These are phyloP conservation scores for Cataglyphis altisquamis DNA, from an alignment of 2,888 invertebrate species.

Conservation along the genomic window DNA sequence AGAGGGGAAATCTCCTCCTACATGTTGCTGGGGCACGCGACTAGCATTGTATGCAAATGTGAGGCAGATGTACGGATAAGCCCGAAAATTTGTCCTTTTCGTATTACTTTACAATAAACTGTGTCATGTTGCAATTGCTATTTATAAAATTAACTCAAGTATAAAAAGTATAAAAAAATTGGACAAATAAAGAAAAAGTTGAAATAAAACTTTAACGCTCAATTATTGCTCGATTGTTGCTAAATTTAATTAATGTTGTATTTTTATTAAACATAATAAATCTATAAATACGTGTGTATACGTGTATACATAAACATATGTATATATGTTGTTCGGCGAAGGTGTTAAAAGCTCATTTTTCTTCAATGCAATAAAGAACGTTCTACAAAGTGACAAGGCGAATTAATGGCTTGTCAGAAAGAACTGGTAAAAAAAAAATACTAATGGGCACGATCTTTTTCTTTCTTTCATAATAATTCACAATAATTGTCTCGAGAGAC, in stretches of 20 bases:
- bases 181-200: not conserved
- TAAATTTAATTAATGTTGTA: not conserved
- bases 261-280: not conserved
- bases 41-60: slow-evolving; percentile 84
- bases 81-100: slow-evolving; percentile 67
- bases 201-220: not conserved
- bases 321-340: not conserved
- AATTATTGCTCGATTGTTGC: not conserved
- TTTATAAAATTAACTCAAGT: not conserved
- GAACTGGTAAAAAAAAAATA: slow-evolving; percentile 38
- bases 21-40: slow-evolving; percentile 80
- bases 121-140: not conserved
- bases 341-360: not conserved
- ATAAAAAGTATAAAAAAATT: not conserved
- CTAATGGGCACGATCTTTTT: slow-evolving; percentile 38
- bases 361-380: not conserved
- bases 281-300: no score
- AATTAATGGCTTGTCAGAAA: slow-evolving; percentile 24
- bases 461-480: slow-evolving; percentile 70
- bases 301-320: not conserved
- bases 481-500: slow-evolving; percentile 71
- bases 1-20: slow-evolving; percentile 69
- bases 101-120: slow-evolving; percentile 27
- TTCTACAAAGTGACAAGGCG: slow-evolving; percentile 33
- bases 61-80: slow-evolving; percentile 80